phyloP scores from a whole-genome alignment of 2,888 invertebrate species.

The Oscheius myriophilus region DNA sequence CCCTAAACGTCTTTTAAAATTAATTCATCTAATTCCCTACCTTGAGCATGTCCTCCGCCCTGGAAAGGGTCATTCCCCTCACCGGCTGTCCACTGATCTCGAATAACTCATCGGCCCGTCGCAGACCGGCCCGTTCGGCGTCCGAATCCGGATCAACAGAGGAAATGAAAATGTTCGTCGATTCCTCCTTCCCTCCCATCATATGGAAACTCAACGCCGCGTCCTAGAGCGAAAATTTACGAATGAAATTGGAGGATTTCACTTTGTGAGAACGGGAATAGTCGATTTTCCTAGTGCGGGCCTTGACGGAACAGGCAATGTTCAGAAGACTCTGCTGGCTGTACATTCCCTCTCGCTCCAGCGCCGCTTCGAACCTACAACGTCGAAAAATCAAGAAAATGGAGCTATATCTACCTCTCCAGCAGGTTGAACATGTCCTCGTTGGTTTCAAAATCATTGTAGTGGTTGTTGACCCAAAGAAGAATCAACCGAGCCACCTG shows the following conservation, averaged over 20 bases:
- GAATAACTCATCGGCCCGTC: constrained; percentile 87
- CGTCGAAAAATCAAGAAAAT: not conserved
- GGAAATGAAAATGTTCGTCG: constrained; percentile 92
- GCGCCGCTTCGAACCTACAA: constrained; percentile 51
- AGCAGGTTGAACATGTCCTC: constrained; percentile 87
- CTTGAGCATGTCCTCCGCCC: constrained; percentile 70
- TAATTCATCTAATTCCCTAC: constrained; percentile 1
- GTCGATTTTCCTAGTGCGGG: constrained; percentile 88
- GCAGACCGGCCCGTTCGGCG: constrained; percentile 93
- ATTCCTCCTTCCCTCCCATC: constrained; percentile 86
- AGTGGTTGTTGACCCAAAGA: constrained; percentile 98
- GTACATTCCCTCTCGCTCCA: constrained; percentile 79
- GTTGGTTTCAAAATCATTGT: constrained; percentile 95
- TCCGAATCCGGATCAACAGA: constrained; percentile 92
- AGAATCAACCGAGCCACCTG: constrained; percentile 92
- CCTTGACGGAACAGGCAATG: constrained; percentile 96
- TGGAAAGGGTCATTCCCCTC: constrained; percentile 88
- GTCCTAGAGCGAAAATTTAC: constrained; percentile 77
- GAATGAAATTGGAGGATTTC: not conserved
- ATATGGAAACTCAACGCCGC: constrained; percentile 90
- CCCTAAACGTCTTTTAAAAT: constrained; percentile 29
- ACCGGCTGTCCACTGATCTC: constrained; percentile 98
- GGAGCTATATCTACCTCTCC: constrained; percentile 41
- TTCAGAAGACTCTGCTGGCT: constrained; percentile 83
- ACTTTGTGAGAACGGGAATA: constrained; percentile 83